phyloP scores from a whole-genome alignment of 2,888 invertebrate species.

The Linyphia triangularis region DNA sequence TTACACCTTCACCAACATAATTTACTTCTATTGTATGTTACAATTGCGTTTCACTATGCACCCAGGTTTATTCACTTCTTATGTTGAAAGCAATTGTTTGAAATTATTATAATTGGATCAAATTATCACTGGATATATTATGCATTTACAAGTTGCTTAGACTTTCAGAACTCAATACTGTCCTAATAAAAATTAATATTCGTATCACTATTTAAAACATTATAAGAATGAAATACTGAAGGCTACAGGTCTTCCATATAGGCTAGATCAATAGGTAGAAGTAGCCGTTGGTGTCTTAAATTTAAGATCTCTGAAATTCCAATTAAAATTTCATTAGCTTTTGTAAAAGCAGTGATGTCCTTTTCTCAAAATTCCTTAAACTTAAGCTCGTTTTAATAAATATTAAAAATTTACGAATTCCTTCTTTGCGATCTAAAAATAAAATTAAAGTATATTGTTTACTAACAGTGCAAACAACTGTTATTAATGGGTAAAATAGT shows the following conservation, averaged over 20 bases:
- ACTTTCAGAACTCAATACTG: background rate
- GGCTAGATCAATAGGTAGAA: slow-evolving; percentile 1
- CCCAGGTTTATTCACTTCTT: background rate
- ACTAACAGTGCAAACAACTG: background rate
- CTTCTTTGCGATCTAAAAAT: background rate
- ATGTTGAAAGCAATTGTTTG: slow-evolving; percentile 5
- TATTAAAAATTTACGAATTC: too few relatives aligned
- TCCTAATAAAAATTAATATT: background rate
- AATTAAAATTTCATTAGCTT: background rate
- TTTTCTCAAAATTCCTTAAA: background rate
- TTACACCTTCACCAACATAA: background rate
- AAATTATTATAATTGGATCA: background rate
- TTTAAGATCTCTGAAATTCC: background rate
- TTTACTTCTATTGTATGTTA: background rate
- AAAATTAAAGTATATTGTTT: background rate
- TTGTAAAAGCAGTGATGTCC: slow-evolving; percentile 31
- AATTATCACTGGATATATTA: background rate
- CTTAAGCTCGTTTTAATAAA: background rate
- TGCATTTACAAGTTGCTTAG: slow-evolving; percentile 23
- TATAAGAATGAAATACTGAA: slow-evolving; percentile 6
- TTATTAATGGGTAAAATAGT: too few relatives aligned
- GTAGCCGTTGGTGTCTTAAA: slow-evolving; percentile 7
- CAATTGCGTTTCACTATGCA: slow-evolving; percentile 1
- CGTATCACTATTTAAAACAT: background rate
- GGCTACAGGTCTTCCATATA: slow-evolving; percentile 66